Evolutionary conservation across 2,888 invertebrate genomes (phyloP).

Genomic region (Panzeria rudis): DNA sequence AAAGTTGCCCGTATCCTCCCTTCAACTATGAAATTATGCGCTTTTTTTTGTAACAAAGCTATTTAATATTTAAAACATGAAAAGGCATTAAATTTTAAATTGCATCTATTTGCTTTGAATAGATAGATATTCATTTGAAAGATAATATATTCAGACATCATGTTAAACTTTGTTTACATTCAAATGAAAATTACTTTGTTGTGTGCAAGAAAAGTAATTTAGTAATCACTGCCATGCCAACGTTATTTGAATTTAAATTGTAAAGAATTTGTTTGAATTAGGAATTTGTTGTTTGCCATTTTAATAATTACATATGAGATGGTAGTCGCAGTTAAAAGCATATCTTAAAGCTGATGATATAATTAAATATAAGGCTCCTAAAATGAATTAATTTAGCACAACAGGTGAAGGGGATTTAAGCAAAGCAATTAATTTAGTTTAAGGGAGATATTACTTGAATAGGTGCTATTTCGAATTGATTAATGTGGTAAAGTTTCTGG

Average conservation of each 20-base stretch:
- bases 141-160: constrained; percentile 33
- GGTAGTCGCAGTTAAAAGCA: constrained; percentile 10
- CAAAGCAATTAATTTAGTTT: constrained; percentile 10
- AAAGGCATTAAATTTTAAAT: constrained; percentile 45
- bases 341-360: constrained; percentile 6
- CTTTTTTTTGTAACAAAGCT: not conserved
- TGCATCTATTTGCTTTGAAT: constrained; percentile 18
- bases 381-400: not conserved
- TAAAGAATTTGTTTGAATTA: constrained; percentile 29
- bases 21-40: constrained; percentile 8
- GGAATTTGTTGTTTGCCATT: constrained; percentile 12
- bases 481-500: not conserved
- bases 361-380: not conserved
- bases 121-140: not conserved
- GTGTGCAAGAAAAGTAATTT: constrained; percentile 22
- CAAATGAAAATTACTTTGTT: constrained; percentile 1
- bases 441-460: not conserved
- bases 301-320: constrained; percentile 13
- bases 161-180: constrained; percentile 14
- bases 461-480: not conserved
- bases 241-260: constrained; percentile 44
- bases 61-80: constrained; percentile 38
- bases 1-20: constrained; percentile 10
- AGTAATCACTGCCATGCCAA: constrained; percentile 40
- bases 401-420: not conserved